phyloP scores from a whole-genome alignment of 2,888 invertebrate species.

The Spodoptera picta region DNA sequence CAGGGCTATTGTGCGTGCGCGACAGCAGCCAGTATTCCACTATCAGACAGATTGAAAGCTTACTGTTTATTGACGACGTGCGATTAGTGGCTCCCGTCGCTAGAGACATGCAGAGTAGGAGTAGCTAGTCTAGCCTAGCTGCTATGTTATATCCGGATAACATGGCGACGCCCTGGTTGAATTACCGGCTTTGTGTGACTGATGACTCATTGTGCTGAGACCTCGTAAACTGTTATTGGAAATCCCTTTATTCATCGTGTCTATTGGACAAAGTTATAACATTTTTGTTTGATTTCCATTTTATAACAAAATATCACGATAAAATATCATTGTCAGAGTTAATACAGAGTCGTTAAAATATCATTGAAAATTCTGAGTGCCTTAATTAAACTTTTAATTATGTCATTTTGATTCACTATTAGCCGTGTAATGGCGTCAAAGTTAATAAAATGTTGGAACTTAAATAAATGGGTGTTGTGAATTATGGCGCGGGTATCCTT shows the following conservation, averaged over 20 bases:
- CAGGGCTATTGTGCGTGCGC: slow-evolving; percentile 13
- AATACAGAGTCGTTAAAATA: slow-evolving; percentile 33
- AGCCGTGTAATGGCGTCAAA: slow-evolving; percentile 30
- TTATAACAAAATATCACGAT: slow-evolving; percentile 11
- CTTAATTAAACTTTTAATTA: slow-evolving; percentile 43
- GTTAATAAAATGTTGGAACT: slow-evolving; percentile 35
- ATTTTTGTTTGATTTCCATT: slow-evolving; percentile 5
- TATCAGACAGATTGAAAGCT: slow-evolving; percentile 50
- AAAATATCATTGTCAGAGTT: slow-evolving; percentile 5
- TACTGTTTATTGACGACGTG: slow-evolving; percentile 43
- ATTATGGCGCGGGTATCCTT: slow-evolving; percentile 14
- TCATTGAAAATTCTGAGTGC: slow-evolving; percentile 27
- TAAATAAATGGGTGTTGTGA: slow-evolving; percentile 27
- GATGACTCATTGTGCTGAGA: slow-evolving; percentile 68
- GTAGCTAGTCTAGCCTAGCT: slow-evolving; percentile 17
- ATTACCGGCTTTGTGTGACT: slow-evolving; percentile 72
- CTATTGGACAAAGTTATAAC: slow-evolving; percentile 2
- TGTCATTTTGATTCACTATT: slow-evolving; percentile 34
- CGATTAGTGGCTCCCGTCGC: slow-evolving; percentile 47
- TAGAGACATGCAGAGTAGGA: slow-evolving; percentile 53
- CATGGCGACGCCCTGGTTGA: slow-evolving; percentile 66
- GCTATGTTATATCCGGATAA: slow-evolving; percentile 64
- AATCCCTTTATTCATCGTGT: slow-evolving; percentile 49
- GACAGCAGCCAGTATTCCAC: slow-evolving; percentile 16
- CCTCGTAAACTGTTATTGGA: slow-evolving; percentile 67